A percentile compares a stretch with the other conserved stretches of the same genome.
phyloP scores from a whole-genome alignment of 2,797 vertebrate species.

The Rachycentron canadum region DNA sequence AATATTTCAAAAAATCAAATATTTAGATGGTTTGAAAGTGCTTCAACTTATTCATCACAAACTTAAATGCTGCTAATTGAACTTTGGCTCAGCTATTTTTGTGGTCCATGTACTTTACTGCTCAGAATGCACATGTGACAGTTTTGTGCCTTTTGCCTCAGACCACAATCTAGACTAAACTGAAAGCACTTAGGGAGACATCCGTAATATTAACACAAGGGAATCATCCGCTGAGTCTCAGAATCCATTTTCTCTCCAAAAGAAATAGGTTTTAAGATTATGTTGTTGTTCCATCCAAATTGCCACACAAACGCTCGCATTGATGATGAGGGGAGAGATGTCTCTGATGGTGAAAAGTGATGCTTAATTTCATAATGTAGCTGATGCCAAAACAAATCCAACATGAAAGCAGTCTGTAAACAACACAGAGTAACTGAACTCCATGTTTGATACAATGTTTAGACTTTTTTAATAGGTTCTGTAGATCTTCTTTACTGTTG shows the following conservation, averaged over 20 bases:
- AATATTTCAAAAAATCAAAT: background rate
- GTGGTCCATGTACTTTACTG: constrained; percentile 25
- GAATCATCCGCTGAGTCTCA: constrained; percentile 26
- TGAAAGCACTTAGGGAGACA: constrained; percentile 64
- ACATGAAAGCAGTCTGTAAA: constrained; percentile 4
- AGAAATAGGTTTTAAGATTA: constrained; percentile 29
- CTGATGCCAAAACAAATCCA: constrained; percentile 16
- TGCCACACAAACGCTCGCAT: background rate
- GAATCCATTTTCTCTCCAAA: constrained; percentile 42
- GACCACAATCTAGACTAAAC: constrained; percentile 57
- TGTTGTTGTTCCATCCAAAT: constrained; percentile 8
- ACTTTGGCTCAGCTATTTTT: background rate
- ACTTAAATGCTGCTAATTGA: constrained; percentile 3
- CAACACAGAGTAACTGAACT: constrained; percentile 10
- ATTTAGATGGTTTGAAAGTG: background rate
- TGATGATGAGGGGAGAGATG: background rate
- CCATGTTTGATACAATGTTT: background rate
- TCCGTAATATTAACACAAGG: constrained; percentile 35
- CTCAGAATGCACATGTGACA: constrained; percentile 7
- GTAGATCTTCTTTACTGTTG: background rate
- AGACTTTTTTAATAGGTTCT: background rate
- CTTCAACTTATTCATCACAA: background rate
- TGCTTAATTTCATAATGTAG: constrained; percentile 13
- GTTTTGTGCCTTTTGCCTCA: background rate
- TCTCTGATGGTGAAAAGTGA: background rate